Evolutionary conservation across 2,113 vertebrate genomes (phyloP), one percentile per base, ranked within the genome.

Genomic region (Cyprinodon brontotheroides): DNA sequence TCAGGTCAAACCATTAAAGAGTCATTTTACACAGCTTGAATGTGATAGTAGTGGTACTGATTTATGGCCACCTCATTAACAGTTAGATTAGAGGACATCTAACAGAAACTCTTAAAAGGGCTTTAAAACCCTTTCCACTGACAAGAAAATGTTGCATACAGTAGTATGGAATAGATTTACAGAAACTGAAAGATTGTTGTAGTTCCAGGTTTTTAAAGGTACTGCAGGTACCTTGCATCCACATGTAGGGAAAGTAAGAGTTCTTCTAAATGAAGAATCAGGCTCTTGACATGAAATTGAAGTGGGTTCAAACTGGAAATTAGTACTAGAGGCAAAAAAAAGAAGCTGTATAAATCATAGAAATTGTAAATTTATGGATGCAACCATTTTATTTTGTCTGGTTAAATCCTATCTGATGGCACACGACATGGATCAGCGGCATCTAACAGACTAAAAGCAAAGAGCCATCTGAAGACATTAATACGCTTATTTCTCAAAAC

Each of bases 41-140:
- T 72, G 61, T 79, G 29, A 75, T 70, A 72, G 65, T 59, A 38
- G 62, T 8, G 14, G 1, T n/a, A 62, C 41, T 60, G 50, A 81
- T 6, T 38, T 60, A 37, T 29, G 22, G 37, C 9, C 48, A 13
- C 4, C 10, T 67, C 22, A 61, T 14, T 41, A 61, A 57, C 57
- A 72, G 57, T 1, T 4, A 60, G 3, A 37, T 61, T 4, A 68
- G 68, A 38, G 38, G 13, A 41, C 45, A 65, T 61, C 70, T 36
- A 65, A 60, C 59, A 41, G 15, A 59, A 59, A 14, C 4, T 59
- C 5, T 10, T 20, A 20, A n/a, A 11, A 38, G 70, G 17, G 15
- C 12, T 70, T 65, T 6, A 29, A 60, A 43, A n/a, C 11, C 11
- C 22, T 45, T 37, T 50, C 12, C 1, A 4, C 1, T n/a, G n/a